Base-by-base conservation (phyloP, 2,797 vertebrate genomes). In the Macrochelys suwanniensis region DNA sequence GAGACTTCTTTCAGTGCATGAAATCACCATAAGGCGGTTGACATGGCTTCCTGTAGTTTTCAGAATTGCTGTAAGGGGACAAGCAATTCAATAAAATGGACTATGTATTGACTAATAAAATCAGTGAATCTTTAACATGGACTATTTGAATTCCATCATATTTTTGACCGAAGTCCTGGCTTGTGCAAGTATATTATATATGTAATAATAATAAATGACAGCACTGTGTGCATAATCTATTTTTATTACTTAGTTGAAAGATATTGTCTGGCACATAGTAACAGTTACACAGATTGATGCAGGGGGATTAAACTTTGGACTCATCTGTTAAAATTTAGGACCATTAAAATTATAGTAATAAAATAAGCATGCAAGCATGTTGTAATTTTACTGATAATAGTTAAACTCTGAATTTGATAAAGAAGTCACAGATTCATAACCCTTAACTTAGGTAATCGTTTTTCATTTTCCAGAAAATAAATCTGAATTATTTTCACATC, bases 401-500 rank as follows among this genome's bases (percentile, higher is more conserved):
- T 7, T 79, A 79, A 89, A 11, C 26, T 11, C 80, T 77, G 31
- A 51, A 79, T 87, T 89, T 82, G 26, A 77, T 88, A 82, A 23
- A 56, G 80, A 89, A 90, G 87, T 92, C 87, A 49, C 61, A 81
- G 84, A 86, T 80, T 1, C 1, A 42, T 50, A 68, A 81, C 33
- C 59, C 53, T 51, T 85, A 88, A 94, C 84, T 71, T 82, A 21
- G 37, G 19, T 79, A 61, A 83, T 77, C 59, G 56, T 71, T 85
- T 94, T 84, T 92, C 31, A 19, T 50, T 19, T 90, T 89, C 94
- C 53, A 89, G 83, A 53, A 94, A 65, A 21, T 85, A 91, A 77
- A 13, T 19, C 61, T 92, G 47, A 87, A 90, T 16, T 84, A 59
- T 85, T 71, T 4, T 47, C 28, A 11, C 3, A 78, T 82, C 42